A percentile compares a stretch with the other conserved stretches of the same genome.
phyloP scores from a whole-genome alignment of 1,140 invertebrate genomes.

The Euwallacea similis region DNA sequence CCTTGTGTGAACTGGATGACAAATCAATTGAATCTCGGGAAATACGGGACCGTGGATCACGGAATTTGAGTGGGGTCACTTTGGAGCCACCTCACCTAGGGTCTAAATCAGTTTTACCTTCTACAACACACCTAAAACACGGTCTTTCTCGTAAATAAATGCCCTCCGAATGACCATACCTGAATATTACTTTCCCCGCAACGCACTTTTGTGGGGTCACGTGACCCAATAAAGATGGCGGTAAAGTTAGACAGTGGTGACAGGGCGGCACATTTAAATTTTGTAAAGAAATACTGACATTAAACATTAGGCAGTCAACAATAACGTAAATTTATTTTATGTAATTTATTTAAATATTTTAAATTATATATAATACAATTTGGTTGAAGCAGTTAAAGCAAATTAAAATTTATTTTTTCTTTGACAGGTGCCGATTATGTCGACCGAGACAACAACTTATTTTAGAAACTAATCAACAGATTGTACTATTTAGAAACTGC shows the following conservation, averaged over 20 bases:
- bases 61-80: background rate
- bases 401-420: too few species aligned
- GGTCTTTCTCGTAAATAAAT: constrained; percentile 29
- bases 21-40: constrained; percentile 29
- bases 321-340: too few species aligned
- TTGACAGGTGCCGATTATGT: too few species aligned
- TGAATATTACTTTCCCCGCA: constrained; percentile 37
- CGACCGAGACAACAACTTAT: too few species aligned
- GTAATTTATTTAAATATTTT: too few species aligned
- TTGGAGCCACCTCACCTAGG: constrained; percentile 1
- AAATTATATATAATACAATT: too few species aligned
- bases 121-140: constrained; percentile 26
- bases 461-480: too few species aligned
- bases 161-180: constrained; percentile 30
- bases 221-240: constrained; percentile 34
- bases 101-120: constrained; percentile 5
- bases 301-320: too few species aligned
- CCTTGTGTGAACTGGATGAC: constrained; percentile 44
- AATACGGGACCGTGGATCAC: background rate
- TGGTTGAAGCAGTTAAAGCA: too few species aligned
- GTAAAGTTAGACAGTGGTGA: background rate
- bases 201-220: constrained; percentile 36
- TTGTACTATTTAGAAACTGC: too few species aligned
- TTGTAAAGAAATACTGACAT: too few species aligned
- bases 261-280: background rate